phyloP scores from a whole-genome alignment of 2,113 vertebrate species.

The Pituophis catenifer region DNA sequence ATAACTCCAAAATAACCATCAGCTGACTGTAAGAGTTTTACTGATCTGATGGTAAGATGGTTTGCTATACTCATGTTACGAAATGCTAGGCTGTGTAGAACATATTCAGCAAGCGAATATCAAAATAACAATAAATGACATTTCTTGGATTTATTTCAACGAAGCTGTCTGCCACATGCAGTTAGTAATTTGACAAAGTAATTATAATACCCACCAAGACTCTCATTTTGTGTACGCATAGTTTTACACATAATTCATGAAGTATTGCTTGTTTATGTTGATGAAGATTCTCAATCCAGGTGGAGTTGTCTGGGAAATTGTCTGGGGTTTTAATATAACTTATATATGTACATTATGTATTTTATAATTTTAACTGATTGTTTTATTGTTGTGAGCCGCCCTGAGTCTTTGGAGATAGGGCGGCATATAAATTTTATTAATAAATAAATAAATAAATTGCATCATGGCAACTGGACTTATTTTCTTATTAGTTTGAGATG shows the following conservation, averaged over 20 bases:
- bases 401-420: too few species aligned
- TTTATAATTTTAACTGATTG: too few species aligned
- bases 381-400: too few species aligned
- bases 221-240: not conserved
- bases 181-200: not conserved
- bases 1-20: not conserved
- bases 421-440: too few species aligned
- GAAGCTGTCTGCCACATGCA: not conserved
- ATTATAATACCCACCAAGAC: not conserved
- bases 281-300: not conserved
- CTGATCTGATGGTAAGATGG: not conserved
- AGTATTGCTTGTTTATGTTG: not conserved
- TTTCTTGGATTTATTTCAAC: not conserved
- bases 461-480: not conserved
- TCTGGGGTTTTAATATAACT: too few species aligned
- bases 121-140: not conserved
- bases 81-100: not conserved
- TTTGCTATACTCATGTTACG: not conserved
- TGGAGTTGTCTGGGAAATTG: not conserved
- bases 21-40: not conserved
- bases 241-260: not conserved
- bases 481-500: not conserved
- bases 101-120: not conserved
- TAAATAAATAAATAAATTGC: too few species aligned
- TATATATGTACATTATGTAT: too few species aligned